Percentiles rank a stretch among this genome's conserved stretches.
Conservation (phyloP, 2,113 vertebrate genomes). For the Apistogramma diplotaenia region DNA sequence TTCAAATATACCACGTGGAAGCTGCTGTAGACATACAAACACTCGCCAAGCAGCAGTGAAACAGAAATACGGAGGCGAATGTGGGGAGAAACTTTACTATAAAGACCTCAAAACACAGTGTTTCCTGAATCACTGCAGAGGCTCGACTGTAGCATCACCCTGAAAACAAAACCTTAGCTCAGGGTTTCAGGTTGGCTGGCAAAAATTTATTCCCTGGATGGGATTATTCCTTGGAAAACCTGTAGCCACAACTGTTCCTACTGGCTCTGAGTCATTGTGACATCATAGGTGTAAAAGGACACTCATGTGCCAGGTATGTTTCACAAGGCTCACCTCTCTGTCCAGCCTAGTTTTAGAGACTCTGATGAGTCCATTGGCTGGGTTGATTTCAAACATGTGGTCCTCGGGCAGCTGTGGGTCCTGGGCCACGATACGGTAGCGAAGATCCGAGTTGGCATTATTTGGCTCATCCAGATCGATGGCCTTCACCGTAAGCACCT, state of each 20-base stretch:
- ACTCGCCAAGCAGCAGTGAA: background rate
- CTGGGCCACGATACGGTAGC: conserved; percentile 79
- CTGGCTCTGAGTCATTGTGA: background rate
- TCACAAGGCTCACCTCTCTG: conserved; percentile 79
- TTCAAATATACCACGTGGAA: too few relatives aligned
- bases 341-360: conserved; percentile 78
- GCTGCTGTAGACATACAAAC: too few relatives aligned
- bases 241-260: too few relatives aligned
- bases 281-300: fast-evolving
- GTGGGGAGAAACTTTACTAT: too few relatives aligned
- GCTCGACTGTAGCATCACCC: too few relatives aligned
- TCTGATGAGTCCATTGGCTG: conserved; percentile 74
- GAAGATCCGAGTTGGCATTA: conserved; percentile 73
- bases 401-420: conserved; percentile 36
- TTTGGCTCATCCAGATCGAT: conserved; percentile 76
- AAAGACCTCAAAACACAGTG: too few relatives aligned
- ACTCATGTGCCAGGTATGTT: background rate
- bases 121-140: too few relatives aligned
- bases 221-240: too few relatives aligned
- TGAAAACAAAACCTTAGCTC: too few relatives aligned
- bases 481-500: conserved; percentile 81
- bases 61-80: too few relatives aligned
- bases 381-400: conserved; percentile 81
- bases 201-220: too few relatives aligned
- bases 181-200: too few relatives aligned